Conservation (phyloP, 2,888 invertebrate genomes). For the Orchesella flavescens region DNA sequence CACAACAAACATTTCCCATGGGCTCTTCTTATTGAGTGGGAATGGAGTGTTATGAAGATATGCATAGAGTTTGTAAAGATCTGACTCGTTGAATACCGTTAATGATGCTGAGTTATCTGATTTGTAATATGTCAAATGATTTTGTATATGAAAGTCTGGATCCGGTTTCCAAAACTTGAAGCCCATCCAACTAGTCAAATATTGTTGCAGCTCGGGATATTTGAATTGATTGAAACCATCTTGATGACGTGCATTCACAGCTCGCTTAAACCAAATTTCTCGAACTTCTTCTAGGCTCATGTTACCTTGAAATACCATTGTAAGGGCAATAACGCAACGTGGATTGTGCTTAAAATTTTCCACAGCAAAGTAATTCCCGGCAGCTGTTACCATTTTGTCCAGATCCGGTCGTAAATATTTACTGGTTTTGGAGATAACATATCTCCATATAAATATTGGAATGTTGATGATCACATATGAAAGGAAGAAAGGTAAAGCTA, state of each 20-base stretch:
- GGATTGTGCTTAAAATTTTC: not conserved
- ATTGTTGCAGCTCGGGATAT: conserved; percentile 29
- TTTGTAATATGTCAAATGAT: conserved; percentile 7
- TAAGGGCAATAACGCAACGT: not conserved
- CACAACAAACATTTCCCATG: conserved; percentile 15
- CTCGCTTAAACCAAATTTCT: not conserved
- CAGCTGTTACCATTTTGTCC: not conserved
- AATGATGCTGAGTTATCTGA: not conserved
- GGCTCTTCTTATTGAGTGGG: not conserved
- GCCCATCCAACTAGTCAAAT: conserved; percentile 15
- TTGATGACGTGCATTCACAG: not conserved
- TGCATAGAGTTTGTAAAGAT: not conserved
- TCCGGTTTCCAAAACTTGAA: conserved; percentile 17
- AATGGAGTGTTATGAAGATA: conserved; percentile 18
- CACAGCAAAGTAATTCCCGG: not conserved
- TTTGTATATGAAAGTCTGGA: not conserved
- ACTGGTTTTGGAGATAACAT: not conserved
- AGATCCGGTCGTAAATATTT: not conserved
- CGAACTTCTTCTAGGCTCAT: not conserved
- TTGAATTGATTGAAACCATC: not conserved
- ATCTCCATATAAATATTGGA: not conserved
- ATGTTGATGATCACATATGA: no score
- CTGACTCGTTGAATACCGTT: no score
- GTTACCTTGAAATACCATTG: not conserved
- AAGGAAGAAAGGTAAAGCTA: no score